Evolutionary conservation across 2,113 vertebrate genomes (phyloP).

Genomic region (Vimba vimba): DNA sequence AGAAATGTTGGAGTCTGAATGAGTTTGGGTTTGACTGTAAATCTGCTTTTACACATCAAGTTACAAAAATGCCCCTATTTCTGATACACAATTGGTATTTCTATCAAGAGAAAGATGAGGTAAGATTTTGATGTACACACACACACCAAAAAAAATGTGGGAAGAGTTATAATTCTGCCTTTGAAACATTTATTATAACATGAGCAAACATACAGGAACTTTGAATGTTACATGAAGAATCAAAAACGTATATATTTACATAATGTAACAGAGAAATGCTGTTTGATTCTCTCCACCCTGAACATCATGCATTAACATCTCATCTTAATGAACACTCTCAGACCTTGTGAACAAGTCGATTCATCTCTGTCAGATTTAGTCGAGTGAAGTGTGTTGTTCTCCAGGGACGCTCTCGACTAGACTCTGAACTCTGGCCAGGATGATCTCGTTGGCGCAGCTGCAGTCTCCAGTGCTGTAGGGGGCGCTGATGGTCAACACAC

Average conservation of each 20-base stretch:
- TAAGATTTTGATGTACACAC: no score
- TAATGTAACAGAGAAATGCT: not conserved
- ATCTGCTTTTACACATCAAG: no score
- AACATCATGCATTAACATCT: not conserved
- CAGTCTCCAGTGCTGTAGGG: constrained; percentile 89
- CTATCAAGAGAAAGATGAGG: no score
- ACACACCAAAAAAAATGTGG: no score
- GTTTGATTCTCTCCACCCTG: not conserved
- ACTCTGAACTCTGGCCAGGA: constrained; percentile 86
- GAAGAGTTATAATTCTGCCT: no score
- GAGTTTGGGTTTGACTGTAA: rapidly evolving
- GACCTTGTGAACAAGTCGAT: not conserved
- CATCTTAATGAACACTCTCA: not conserved
- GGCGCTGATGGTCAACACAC: constrained; percentile 82
- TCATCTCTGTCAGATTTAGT: no score
- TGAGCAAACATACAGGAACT: not conserved
- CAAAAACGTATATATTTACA: not conserved
- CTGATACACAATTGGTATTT: no score
- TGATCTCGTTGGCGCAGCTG: constrained; percentile 88
- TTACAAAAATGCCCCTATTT: no score
- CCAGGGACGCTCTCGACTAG: constrained; percentile 77
- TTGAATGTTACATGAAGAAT: not conserved
- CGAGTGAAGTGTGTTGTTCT: not conserved
- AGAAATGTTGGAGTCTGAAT: no score
- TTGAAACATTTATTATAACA: constrained; percentile 25